Evolutionary conservation across 2,888 invertebrate species (phyloP).

Genomic region (Himalopsyche japonica): DNA sequence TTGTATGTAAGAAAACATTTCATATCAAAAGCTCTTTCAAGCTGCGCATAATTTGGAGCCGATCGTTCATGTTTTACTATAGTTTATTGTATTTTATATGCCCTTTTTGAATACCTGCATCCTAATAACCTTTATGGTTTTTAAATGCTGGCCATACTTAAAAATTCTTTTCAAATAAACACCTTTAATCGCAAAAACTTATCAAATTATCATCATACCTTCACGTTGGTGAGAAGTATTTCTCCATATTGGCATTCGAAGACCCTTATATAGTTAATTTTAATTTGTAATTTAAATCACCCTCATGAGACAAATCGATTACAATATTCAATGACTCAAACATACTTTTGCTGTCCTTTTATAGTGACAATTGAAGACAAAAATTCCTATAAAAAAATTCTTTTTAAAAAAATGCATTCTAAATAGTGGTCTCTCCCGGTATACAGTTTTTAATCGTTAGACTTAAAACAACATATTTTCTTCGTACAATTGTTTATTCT

Average conservation of each 20-base stretch:
- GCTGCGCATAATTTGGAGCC: not conserved
- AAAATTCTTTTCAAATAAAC: not conserved
- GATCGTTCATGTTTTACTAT: not conserved
- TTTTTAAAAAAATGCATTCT: no score
- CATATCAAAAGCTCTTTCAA: not conserved
- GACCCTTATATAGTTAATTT: not conserved
- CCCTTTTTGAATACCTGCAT: not conserved
- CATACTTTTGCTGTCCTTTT: not conserved
- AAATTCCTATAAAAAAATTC: no score
- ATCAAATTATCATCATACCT: not conserved
- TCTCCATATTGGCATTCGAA: not conserved
- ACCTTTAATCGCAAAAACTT: not conserved
- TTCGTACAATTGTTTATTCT: no score
- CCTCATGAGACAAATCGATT: slow-evolving; percentile 3
- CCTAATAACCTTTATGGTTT: not conserved
- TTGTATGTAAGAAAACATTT: no score
- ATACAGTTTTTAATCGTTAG: no score
- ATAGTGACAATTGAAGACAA: not conserved
- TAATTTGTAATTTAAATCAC: not conserved
- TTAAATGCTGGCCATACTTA: not conserved
- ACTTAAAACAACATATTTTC: no score
- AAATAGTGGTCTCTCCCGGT: no score
- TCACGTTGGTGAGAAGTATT: not conserved
- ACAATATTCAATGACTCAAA: not conserved
- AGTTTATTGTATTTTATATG: not conserved